These are phyloP conservation scores for Lamprotornis superbus DNA, from an alignment of 2,113 vertebrate species.

Conservation along the genomic window DNA sequence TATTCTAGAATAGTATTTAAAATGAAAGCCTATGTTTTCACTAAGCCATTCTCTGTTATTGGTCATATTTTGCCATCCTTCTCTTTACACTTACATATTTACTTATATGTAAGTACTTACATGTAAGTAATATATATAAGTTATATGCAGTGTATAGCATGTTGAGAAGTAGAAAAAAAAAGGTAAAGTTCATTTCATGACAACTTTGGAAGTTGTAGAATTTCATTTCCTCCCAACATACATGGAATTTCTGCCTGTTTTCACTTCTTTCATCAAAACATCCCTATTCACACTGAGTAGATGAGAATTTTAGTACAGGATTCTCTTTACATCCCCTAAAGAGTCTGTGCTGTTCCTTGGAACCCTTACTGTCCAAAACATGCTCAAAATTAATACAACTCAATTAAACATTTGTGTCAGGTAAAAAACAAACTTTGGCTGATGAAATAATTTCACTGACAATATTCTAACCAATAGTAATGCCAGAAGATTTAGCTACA, in stretches of 20 bases:
- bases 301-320: neutral
- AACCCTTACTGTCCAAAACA: neutral
- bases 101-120: too few relatives aligned
- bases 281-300: neutral
- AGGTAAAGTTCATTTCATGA: neutral
- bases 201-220: neutral
- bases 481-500: neutral
- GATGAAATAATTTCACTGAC: neutral
- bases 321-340: neutral
- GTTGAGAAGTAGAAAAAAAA: neutral
- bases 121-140: too few relatives aligned
- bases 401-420: neutral
- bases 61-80: neutral
- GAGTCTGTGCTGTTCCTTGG: neutral
- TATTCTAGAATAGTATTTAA: neutral
- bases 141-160: neutral
- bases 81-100: neutral
- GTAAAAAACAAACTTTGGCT: neutral
- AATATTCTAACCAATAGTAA: neutral
- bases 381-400: neutral
- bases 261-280: neutral
- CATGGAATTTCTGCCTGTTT: neutral
- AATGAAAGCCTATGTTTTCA: neutral
- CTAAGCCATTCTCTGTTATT: neutral
- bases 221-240: neutral